Conservation (phyloP, 2,113 vertebrate genomes). For the Emydura subglobosa region DNA sequence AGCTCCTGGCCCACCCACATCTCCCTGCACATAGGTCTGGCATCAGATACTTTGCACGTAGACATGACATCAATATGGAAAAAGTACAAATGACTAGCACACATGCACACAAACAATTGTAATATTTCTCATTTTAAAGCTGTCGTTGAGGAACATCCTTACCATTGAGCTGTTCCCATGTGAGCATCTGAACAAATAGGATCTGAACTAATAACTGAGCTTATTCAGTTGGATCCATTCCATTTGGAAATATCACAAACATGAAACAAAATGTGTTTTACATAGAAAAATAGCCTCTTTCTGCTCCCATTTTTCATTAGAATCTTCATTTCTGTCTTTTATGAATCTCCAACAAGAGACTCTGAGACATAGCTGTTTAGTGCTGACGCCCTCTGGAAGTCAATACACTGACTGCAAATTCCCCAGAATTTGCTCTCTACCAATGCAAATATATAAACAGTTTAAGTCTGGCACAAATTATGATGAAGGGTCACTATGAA, state of each 20-base stretch:
- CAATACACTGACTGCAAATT: not conserved
- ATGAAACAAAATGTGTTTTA: not conserved
- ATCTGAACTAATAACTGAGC: not conserved
- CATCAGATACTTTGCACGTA: not conserved
- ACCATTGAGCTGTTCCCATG: not conserved
- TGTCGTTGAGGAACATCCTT: not conserved
- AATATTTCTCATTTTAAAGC: not conserved
- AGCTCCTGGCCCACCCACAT: not conserved
- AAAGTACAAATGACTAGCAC: not conserved
- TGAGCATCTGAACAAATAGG: not conserved
- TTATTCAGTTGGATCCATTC: not conserved
- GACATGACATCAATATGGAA: not conserved
- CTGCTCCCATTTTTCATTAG: not conserved
- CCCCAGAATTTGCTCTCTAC: not conserved
- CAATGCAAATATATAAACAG: not conserved
- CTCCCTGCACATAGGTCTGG: no score
- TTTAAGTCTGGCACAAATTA: not conserved
- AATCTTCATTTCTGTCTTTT: not conserved
- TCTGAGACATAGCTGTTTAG: not conserved
- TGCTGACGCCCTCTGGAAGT: not conserved
- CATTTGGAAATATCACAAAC: not conserved
- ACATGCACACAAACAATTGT: not conserved
- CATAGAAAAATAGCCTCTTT: not conserved
- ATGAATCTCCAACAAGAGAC: not conserved
- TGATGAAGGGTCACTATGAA: not conserved